Conservation (phyloP, 2,797 vertebrate genomes). For the Poecile montanus region DNA sequence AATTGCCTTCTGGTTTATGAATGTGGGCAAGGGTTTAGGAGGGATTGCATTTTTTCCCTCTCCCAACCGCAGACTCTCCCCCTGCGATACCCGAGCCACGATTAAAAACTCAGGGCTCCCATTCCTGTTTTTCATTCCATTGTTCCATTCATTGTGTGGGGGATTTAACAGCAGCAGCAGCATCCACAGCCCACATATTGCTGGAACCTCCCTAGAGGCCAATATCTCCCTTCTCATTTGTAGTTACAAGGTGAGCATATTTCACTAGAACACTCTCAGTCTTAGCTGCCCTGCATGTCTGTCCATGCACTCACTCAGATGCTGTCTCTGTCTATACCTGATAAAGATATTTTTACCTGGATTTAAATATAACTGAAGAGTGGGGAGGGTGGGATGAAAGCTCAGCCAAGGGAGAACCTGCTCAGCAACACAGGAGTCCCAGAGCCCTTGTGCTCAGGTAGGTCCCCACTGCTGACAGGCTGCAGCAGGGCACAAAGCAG, state of each 20-base stretch:
- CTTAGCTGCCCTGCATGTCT: neutral
- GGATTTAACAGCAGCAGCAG: conserved; percentile 12
- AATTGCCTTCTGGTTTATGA: conserved; percentile 7
- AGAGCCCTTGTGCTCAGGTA: neutral
- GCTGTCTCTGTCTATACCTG: neutral
- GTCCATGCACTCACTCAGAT: neutral
- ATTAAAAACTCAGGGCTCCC: neutral
- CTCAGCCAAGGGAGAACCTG: neutral
- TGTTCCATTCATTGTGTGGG: neutral
- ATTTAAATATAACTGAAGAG: neutral
- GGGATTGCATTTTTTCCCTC: neutral
- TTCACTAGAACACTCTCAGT: neutral
- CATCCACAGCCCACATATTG: neutral
- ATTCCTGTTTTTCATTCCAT: neutral
- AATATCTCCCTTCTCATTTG: conserved; percentile 4
- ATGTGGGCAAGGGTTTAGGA: neutral
- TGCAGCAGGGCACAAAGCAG: neutral
- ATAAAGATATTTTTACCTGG: neutral
- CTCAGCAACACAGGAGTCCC: neutral
- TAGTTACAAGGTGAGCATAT: neutral
- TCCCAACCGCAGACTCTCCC: neutral
- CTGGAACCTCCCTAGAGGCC: neutral
- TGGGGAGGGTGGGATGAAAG: neutral
- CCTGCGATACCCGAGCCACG: neutral
- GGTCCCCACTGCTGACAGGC: neutral